Base-by-base conservation (phyloP, 2,888 invertebrate genomes). In the Lysandra coridon region DNA sequence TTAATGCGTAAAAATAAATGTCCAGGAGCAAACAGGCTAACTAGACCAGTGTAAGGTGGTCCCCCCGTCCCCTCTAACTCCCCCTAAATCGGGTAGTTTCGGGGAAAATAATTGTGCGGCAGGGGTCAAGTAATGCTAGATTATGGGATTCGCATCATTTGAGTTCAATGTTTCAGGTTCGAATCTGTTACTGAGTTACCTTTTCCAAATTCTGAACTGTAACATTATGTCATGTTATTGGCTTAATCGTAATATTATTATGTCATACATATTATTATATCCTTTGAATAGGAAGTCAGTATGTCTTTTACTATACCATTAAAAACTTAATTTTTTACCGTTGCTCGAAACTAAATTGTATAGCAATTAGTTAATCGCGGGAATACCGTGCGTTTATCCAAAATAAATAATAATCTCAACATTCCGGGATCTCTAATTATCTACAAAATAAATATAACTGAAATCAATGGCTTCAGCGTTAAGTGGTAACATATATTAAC, bases 81-180 rank as follows among this genome's bases (percentile, higher is more conserved):
- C 73, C 69, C 57, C 60, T 57, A 73, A 79, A n/a, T 73, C n/a
- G 73, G 37, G 57, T 23, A 40, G 37, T 14, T n/a, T 17, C 53
- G 57, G 73, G 78, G n/a, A 33, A 80, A 80, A 44, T 80, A 78
- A 64, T 64, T 79, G 79, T 33, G 53, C 33, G 49, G 23, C 57
- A 81, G 82, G 80, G 89, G 80, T 86, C 91, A 86, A 81, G 80
- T 78, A 87, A 88, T 17, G 81, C 80, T 87, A 82, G 83, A 85
- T 84, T 84, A 86, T 84, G 12, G 83, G 85, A 87, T 88, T 87
- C 88, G 90, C 85, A 84, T 91, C 91, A 91, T 93, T 93, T 91
- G 87, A 88, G 84, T 92, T 91, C 91, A 92, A 92, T 91, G 90
- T 88, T 90, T 89, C 87, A 89, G 89, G 88, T 89, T 85, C 86